phyloP scores from a whole-genome alignment of 2,113 vertebrate genomes.

The Oryzias javanicus region DNA sequence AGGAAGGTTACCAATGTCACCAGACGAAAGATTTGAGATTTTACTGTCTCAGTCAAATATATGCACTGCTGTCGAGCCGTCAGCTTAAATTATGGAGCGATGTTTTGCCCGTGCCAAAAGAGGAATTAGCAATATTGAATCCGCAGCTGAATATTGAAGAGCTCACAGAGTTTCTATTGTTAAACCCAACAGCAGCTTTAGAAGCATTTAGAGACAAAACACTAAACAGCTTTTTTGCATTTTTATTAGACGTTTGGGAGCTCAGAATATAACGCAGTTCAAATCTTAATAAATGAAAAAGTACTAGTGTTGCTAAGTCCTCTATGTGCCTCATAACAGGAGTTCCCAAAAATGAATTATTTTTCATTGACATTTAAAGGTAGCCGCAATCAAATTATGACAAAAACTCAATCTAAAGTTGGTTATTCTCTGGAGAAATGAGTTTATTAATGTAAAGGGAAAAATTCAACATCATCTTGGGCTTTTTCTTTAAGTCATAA shows the following conservation, averaged over 20 bases:
- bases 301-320: too few species aligned
- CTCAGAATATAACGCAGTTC: not conserved
- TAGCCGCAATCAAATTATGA: too few species aligned
- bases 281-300: too few species aligned
- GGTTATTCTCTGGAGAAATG: too few species aligned
- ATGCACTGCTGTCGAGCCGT: slow-evolving; percentile 56
- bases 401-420: too few species aligned
- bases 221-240: slow-evolving; percentile 14
- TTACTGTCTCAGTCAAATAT: slow-evolving; percentile 64
- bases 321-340: too few species aligned
- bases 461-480: too few species aligned
- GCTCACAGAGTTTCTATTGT: slow-evolving; percentile 35
- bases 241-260: slow-evolving; percentile 15
- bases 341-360: too few species aligned
- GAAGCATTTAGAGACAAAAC: slow-evolving; percentile 25
- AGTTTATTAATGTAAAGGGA: too few species aligned
- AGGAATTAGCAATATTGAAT: slow-evolving; percentile 72
- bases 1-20: slow-evolving; percentile 58
- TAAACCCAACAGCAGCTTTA: slow-evolving; percentile 17
- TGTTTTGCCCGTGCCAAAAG: slow-evolving; percentile 65
- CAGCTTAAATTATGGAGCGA: slow-evolving; percentile 54
- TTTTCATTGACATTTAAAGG: too few species aligned
- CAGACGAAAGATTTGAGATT: slow-evolving; percentile 46
- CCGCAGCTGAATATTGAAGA: slow-evolving; percentile 40
- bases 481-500: too few species aligned